A percentile compares a stretch with the other conserved stretches of the same genome.
These are phyloP conservation scores for Tetragnatha montana DNA, from an alignment of 2,888 invertebrate genomes.

Conservation along the genomic window DNA sequence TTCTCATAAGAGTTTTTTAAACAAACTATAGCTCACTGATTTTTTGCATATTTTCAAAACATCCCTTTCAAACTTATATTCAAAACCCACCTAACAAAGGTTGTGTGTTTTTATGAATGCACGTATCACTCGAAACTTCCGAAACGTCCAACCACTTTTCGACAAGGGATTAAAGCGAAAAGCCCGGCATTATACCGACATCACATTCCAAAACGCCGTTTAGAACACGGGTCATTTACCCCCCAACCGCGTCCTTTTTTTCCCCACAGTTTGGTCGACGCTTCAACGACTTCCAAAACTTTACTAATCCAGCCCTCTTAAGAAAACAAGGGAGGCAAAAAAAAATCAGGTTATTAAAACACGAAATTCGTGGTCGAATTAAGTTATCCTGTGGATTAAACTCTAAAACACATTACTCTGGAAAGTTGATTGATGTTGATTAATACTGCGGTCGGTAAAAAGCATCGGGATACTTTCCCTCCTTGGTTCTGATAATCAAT, in stretches of 20 bases:
- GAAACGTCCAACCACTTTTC: background rate
- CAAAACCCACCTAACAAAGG: background rate
- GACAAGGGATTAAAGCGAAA: background rate
- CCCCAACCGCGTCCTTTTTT: background rate
- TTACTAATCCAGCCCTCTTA: conserved; percentile 22
- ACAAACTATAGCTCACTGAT: background rate
- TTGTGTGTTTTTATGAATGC: background rate
- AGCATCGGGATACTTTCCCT: conserved; percentile 10
- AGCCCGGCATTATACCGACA: background rate
- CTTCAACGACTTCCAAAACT: conserved; percentile 32
- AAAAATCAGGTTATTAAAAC: conserved; percentile 5
- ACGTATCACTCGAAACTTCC: background rate
- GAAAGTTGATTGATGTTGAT: conserved; percentile 55
- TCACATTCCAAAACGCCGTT: background rate
- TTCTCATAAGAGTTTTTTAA: too few species aligned
- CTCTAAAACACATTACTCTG: conserved; percentile 16
- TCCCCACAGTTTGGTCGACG: conserved; percentile 4
- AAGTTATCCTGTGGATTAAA: conserved; percentile 41
- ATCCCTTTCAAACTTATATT: too few species aligned
- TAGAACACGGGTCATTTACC: background rate
- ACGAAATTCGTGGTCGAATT: conserved; percentile 15
- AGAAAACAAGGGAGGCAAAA: background rate
- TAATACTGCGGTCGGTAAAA: conserved; percentile 10
- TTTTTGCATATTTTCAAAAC: background rate
- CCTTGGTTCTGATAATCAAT: background rate